Percentiles rank a stretch among this genome's conserved stretches.
These are phyloP conservation scores for Leucophora obtusa DNA, from an alignment of 2,888 invertebrate genomes.

Conservation along the genomic window DNA sequence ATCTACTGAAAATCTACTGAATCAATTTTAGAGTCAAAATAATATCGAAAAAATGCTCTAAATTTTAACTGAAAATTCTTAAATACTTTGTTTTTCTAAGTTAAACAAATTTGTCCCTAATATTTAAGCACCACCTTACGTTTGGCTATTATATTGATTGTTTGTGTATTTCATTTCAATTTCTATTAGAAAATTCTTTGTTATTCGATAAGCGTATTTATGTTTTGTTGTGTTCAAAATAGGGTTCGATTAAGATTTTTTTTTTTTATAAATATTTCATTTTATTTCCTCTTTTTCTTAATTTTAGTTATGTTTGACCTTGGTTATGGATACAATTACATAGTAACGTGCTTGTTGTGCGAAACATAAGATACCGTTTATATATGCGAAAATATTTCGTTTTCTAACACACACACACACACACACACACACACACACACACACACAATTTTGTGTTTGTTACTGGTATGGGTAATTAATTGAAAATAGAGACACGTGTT, in stretches of 20 bases:
- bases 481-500: conserved; percentile 57
- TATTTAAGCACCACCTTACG: neutral
- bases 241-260: conserved; percentile 22
- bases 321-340: conserved; percentile 46
- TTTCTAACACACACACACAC: neutral
- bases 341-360: conserved; percentile 47
- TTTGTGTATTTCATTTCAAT: conserved; percentile 56
- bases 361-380: neutral
- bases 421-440: neutral
- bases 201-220: conserved; percentile 50
- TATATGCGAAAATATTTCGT: conserved; percentile 5
- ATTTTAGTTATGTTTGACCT: conserved; percentile 48
- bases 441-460: conserved; percentile 1
- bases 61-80: no score
- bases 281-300: neutral
- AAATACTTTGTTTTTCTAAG: neutral
- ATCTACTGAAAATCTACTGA: no score
- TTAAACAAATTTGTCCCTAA: neutral
- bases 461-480: conserved; percentile 55
- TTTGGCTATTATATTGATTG: conserved; percentile 3
- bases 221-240: conserved; percentile 23
- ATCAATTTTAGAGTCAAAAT: no score
- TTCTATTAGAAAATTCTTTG: conserved; percentile 52
- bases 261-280: conserved; percentile 4
- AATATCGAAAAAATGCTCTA: no score